phyloP scores from a whole-genome alignment of 2,113 vertebrate genomes.

The Petaurus breviceps region DNA sequence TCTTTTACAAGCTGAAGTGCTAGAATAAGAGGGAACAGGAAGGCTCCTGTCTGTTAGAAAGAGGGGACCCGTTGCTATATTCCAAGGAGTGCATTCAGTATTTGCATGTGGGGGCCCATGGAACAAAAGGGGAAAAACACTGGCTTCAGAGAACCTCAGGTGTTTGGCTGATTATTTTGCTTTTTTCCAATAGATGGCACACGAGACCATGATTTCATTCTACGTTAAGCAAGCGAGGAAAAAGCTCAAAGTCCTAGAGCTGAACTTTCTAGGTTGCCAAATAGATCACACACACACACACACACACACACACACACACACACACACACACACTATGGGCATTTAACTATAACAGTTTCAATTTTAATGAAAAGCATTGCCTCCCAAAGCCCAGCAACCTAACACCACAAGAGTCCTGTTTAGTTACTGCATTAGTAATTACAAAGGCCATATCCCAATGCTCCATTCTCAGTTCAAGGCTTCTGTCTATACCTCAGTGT shows the following conservation, averaged over 20 bases:
- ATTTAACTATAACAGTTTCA: background rate
- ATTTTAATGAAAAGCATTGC: conserved; percentile 47
- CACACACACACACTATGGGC: no score
- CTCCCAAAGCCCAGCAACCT: background rate
- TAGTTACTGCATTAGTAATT: background rate
- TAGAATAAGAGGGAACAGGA: background rate
- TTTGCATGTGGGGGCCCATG: background rate
- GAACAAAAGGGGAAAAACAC: conserved; percentile 39
- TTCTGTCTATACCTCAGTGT: conserved; percentile 30
- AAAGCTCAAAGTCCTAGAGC: background rate
- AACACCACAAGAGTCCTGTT: conserved; percentile 56
- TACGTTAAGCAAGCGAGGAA: background rate
- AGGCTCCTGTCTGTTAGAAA: background rate
- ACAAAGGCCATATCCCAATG: conserved; percentile 2
- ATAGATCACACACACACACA: background rate
- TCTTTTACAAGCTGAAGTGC: background rate
- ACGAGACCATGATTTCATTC: conserved; percentile 79
- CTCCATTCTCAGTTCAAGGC: conserved; percentile 8
- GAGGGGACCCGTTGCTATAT: background rate
- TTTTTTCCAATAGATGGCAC: conserved; percentile 85
- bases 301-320: no score
- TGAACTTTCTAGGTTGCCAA: conserved; percentile 31
- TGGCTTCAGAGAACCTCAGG: conserved; percentile 11
- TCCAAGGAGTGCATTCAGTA: background rate
- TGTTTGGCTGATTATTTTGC: conserved; percentile 69